Percentiles rank a stretch among this genome's conserved stretches.
These are phyloP conservation scores for Argyra leucocephala DNA, from an alignment of 2,888 invertebrate genomes.

Conservation along the genomic window DNA sequence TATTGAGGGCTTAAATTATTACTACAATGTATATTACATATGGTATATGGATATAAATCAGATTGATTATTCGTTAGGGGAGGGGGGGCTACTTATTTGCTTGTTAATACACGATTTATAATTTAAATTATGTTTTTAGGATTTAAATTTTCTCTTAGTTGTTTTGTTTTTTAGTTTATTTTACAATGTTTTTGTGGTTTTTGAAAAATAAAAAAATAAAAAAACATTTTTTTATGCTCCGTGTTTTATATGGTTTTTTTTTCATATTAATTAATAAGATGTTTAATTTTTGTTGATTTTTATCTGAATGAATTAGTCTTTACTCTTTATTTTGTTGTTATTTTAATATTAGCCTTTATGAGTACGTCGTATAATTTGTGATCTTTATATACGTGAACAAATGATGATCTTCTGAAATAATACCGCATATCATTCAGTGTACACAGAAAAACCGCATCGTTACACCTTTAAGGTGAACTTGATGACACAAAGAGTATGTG, in stretches of 20 bases:
- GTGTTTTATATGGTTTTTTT: background rate
- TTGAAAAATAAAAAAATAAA: background rate
- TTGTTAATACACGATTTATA: conserved; percentile 3
- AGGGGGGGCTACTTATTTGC: background rate
- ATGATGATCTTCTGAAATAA: background rate
- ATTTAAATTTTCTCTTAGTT: background rate
- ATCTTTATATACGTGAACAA: background rate
- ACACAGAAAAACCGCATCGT: background rate
- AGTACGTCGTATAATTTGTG: background rate
- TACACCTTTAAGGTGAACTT: conserved; percentile 6
- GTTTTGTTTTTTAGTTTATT: background rate
- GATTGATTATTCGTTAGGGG: background rate
- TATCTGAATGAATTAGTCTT: conserved; percentile 1
- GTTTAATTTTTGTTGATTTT: conserved; percentile 6
- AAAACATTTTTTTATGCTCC: too few relatives aligned
- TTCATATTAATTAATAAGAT: conserved; percentile 6
- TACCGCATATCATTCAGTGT: background rate
- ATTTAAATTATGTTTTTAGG: background rate
- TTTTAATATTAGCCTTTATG: background rate
- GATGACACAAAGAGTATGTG: background rate
- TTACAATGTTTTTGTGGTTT: background rate
- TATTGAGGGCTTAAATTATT: too few relatives aligned
- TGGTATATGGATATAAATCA: background rate
- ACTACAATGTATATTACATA: too few relatives aligned
- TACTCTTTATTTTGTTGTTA: background rate